Evolutionary conservation across 2,113 vertebrate species (phyloP).

Genomic region (Suncus etruscus): DNA sequence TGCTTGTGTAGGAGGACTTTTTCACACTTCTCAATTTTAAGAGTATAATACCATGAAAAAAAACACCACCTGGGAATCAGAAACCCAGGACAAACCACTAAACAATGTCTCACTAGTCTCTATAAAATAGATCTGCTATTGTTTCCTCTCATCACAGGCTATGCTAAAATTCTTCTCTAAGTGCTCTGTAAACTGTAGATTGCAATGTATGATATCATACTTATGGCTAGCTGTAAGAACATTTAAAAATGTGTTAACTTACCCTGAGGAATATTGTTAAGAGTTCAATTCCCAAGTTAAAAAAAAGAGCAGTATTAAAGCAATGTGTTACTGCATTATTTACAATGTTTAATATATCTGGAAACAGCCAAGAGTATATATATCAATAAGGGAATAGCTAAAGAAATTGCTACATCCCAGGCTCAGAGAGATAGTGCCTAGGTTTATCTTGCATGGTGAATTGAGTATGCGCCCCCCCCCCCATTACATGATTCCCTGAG

Average conservation of each 20-base stretch:
- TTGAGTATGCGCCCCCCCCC: too few species aligned
- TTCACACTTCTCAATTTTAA: neutral
- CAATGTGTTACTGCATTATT: neutral
- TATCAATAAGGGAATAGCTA: neutral
- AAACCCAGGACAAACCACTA: neutral
- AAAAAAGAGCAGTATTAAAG: neutral
- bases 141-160: neutral
- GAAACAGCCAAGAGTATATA: neutral
- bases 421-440: too few species aligned
- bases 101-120: neutral
- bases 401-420: neutral
- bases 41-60: neutral
- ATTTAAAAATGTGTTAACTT: neutral
- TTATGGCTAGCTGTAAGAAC: neutral
- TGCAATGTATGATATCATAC: neutral
- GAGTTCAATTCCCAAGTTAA: slow-evolving; percentile 22
- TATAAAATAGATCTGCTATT: neutral
- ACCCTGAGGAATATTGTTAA: slow-evolving; percentile 31
- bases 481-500: too few species aligned
- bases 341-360: slow-evolving; percentile 15
- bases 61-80: neutral
- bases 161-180: neutral
- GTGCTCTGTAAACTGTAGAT: neutral
- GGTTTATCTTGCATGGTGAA: too few species aligned
- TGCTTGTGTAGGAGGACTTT: neutral